These are phyloP conservation scores for Trididemnum miniatum DNA, from an alignment of 23 tunicate genomes.

Conservation along the genomic window DNA sequence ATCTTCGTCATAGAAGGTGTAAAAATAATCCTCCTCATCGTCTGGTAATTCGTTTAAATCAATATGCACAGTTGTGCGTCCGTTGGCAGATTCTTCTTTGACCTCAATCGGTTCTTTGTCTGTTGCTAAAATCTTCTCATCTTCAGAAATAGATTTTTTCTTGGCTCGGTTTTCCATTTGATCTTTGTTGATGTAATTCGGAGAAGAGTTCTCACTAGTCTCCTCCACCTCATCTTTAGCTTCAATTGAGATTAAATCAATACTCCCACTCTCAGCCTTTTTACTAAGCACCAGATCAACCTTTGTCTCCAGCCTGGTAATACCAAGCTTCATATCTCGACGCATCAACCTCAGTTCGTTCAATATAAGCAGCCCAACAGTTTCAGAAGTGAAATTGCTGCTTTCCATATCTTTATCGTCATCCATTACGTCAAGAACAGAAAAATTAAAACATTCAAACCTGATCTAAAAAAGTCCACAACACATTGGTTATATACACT, in stretches of 20 bases:
- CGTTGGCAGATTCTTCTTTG: neutral
- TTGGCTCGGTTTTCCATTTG: neutral
- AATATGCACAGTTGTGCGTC: slow-evolving; percentile 10
- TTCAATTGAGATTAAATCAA: neutral
- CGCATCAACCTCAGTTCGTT: slow-evolving; percentile 18
- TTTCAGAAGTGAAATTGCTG: slow-evolving; percentile 14
- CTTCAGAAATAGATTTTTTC: neutral
- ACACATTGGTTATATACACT: no score
- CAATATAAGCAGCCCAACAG: slow-evolving; percentile 3
- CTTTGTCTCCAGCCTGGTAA: neutral
- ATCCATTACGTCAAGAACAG: neutral
- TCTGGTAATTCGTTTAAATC: slow-evolving; percentile 17
- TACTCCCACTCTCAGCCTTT: neutral
- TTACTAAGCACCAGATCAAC: neutral
- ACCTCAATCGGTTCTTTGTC: neutral
- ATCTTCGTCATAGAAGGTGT: neutral
- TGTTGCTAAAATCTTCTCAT: neutral
- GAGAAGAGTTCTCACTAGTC: neutral
- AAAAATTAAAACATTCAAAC: no score
- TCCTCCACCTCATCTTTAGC: neutral
- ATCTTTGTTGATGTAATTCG: slow-evolving; percentile 26
- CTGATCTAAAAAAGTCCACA: no score
- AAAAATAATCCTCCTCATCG: neutral
- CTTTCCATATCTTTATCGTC: slow-evolving; percentile 5
- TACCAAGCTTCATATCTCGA: slow-evolving; percentile 14